Evolutionary conservation across 2,113 vertebrate genomes (phyloP), one percentile per base, ranked within the genome.

Genomic region (Taxidea taxus): DNA sequence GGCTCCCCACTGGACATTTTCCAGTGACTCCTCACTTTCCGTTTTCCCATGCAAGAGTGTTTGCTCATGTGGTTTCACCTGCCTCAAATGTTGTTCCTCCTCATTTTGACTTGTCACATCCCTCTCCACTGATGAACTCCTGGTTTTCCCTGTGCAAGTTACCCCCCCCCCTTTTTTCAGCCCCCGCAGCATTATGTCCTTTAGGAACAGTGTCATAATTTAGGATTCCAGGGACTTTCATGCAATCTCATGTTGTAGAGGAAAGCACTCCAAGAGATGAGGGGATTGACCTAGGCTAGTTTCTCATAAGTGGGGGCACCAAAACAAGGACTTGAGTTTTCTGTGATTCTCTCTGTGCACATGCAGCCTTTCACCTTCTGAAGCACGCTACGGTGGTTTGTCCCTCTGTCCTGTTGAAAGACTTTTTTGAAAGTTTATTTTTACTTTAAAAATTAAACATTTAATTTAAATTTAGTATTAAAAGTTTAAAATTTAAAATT

Each of bases 401-500:
- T 47, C 18, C 56, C 3, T 13, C 7, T 56, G 44, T 11, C 77
- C 34, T 31, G 7, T 29, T 72, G 60, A 72, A 49, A 81, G 29
- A 75, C 37, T 66, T 1, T 60, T 21, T 51, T 25, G 2, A 74
- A 42, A 15, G 44, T 16, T 91, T 82, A 56, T 91, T 92, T 90
- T 89, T 72, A 20, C 78, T 78, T 84, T 66, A 34, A 34, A 66
- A 66, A 66, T 16, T 66, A 1, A 31, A 64, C 31, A 29, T 31
- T 31, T 14, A 49, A 49, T 49, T 49, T 49, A 49, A 62, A 64
- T 15, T 64, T 64, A 64, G 31, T 34, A 31, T 64, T 31, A 64
- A 64, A 64, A 66, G 62, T 34, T 64, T 62, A 62, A 12, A 95
- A 44, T 15, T 78, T 62, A 60, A 80, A 25, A 29, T 96, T 90